Evolutionary conservation across 2,888 invertebrate species (phyloP).

Genomic region (Hirtodrosophila trivittata): DNA sequence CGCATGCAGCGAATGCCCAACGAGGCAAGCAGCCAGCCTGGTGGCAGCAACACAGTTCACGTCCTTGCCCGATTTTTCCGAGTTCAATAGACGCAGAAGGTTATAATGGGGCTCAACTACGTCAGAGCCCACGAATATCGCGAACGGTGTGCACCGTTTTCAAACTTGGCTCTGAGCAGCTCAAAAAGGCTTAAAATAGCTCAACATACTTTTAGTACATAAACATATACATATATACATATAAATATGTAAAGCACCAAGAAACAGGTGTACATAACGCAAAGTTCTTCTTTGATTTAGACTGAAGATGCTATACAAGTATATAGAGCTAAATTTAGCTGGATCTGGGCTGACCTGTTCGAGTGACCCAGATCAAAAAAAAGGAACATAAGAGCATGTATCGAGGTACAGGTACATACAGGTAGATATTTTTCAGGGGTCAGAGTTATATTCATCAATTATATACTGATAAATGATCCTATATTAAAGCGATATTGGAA

Average conservation of each 20-base stretch:
- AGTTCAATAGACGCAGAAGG: slow-evolving; percentile 72
- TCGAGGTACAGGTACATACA: no score
- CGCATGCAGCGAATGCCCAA: slow-evolving; percentile 12
- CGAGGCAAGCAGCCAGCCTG: slow-evolving; percentile 8
- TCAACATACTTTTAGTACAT: neutral
- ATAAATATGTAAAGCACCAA: neutral
- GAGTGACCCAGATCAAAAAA: no score
- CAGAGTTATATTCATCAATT: no score
- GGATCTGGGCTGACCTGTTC: no score
- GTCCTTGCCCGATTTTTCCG: slow-evolving; percentile 71
- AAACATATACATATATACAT: neutral
- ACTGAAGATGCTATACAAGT: no score
- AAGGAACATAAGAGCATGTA: no score
- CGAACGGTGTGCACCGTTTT: slow-evolving; percentile 2
- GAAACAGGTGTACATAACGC: neutral
- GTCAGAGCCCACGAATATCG: slow-evolving; percentile 20
- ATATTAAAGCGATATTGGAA: no score
- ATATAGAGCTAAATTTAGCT: no score
- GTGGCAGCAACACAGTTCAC: slow-evolving; percentile 32
- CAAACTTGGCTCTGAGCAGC: neutral
- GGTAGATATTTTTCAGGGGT: no score
- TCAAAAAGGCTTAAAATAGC: neutral
- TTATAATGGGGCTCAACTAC: slow-evolving; percentile 36
- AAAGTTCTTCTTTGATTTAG: no score
- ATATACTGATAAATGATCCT: no score